phyloP scores from a whole-genome alignment of 2,888 invertebrate genomes.

The Leptopilina drosophilae region DNA sequence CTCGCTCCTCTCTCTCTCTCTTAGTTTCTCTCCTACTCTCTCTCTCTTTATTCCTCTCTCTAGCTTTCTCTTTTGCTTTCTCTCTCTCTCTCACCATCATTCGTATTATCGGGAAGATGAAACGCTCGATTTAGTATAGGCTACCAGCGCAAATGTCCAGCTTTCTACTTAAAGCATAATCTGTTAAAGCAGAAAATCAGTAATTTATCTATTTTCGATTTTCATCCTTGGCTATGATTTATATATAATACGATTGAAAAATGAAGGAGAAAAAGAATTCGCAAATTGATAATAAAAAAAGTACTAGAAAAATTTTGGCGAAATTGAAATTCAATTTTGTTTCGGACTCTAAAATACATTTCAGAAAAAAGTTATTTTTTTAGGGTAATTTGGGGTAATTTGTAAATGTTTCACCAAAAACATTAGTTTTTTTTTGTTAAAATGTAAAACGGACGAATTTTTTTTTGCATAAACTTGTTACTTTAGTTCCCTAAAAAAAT shows the following conservation, averaged over 20 bases:
- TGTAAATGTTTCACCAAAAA: no score
- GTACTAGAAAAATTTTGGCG: not conserved
- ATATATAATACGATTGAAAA: not conserved
- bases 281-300: not conserved
- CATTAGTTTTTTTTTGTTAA: no score
- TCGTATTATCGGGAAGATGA: slow-evolving; percentile 28
- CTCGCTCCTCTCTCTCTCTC: slow-evolving; percentile 7
- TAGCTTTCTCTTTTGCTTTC: not conserved
- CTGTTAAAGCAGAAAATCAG: slow-evolving; percentile 26
- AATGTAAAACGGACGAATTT: no score
- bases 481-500: no score
- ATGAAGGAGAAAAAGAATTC: not conserved
- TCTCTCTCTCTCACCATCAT: slow-evolving; percentile 18
- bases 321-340: no score
- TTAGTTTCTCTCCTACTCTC: not conserved
- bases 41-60: slow-evolving; percentile 20
- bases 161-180: slow-evolving; percentile 10
- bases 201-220: slow-evolving; percentile 19
- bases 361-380: no score
- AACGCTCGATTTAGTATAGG: slow-evolving; percentile 27
- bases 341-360: no score
- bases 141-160: not conserved
- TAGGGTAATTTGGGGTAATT: no score
- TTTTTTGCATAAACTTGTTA: no score
- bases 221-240: not conserved